Evolutionary conservation across 1,140 invertebrate genomes (phyloP), one percentile per base, ranked within the genome.

Genomic region (Bombus confusus): DNA sequence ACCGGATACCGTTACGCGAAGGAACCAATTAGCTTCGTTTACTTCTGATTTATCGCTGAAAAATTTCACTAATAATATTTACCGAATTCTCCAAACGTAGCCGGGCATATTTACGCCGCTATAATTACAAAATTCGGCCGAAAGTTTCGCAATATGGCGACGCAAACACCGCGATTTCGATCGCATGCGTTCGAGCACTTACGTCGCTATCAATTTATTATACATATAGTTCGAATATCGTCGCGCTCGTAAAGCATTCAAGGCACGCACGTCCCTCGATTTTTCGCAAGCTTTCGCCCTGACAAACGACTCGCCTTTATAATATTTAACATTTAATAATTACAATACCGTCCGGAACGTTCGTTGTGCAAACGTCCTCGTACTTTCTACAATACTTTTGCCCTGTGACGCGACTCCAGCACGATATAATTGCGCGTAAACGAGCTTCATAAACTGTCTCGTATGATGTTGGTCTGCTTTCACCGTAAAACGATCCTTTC

Each of bases 401-500:
- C 72, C 39, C 39, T 39, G 39, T 47, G 41, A 73, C 41, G 72
- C n/a, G 41, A 31, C 72, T 41, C 41, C 41, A 2, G 28, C 39
- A 43, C 39, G 39, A 18, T 73, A 73, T 73, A 73, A 73, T 73
- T 73, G 72, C 72, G 39, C 41, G 72, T 47, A 47, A 73, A 73
- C 72, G 72, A 73, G 72, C 72, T 47, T 73, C 72, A 47, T 73
- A 47, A 73, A 73, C 28, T 73, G 72, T 73, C 72, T 73, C 72
- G 28, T 18, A 43, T 47, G 41, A 73, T 28, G 72, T 47, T 73
- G 72, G 13, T 47, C 28, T 31, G 41, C 72, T 47, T 73, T 73
- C 72, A 73, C 72, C 72, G 41, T 73, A 43, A 73, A 73, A 41
- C 9, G n/a, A 31, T 75, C 22, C 73, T 25, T 52, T 25, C 18